Evolutionary conservation across 2,113 vertebrate species (phyloP), one percentile per base, ranked within the genome.

Genomic region (Tetraodon nigroviridis): DNA sequence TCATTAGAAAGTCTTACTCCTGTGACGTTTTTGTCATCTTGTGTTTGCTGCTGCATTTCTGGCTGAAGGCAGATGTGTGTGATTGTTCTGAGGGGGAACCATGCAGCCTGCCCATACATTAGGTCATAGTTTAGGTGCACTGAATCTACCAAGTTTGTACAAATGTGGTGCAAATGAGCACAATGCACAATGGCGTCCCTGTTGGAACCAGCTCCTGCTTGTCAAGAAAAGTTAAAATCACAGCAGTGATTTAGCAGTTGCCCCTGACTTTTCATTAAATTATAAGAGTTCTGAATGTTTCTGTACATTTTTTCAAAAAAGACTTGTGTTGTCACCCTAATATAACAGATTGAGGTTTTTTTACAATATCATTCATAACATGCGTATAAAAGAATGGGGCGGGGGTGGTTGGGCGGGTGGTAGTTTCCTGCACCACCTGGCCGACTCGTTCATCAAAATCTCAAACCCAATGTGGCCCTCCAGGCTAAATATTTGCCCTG

Each of bases 161-260:
- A 51, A 82, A 75, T 71, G 64, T 27, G 69, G 56, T 51, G 56
- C 15, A 5, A 64, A 44, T 58, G 58, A n/a, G 64, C 71, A 87
- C 84, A 89, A 86, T 78, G 44, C 6, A 46, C 15, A 16, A 46
- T 17, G n/a, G 78, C 47, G 63, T 70, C 64, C 67, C 76, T 81
- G 77, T 89, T 85, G 27, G 55, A 79, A 61, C 55, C 77, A 66
- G 64, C 78, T 76, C 78, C 69, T 62, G 56, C 85, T 73, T 80
- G 86, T 85, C 81, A 63, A 59, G 76, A 79, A 48, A 47, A 1
- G 20, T 83, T 76, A 66, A 55, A 56, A 50, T 87, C 80, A 69
- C 45, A 48, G 42, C 64, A 63, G 45, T 80, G 79, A 72, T 62
- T 62, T 47, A 50, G 51, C 71, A 32, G 27, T 52, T 24, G 16